Base-by-base conservation (phyloP, 92 coral and sea anemone genomes). In the Heteractis magnifica region DNA sequence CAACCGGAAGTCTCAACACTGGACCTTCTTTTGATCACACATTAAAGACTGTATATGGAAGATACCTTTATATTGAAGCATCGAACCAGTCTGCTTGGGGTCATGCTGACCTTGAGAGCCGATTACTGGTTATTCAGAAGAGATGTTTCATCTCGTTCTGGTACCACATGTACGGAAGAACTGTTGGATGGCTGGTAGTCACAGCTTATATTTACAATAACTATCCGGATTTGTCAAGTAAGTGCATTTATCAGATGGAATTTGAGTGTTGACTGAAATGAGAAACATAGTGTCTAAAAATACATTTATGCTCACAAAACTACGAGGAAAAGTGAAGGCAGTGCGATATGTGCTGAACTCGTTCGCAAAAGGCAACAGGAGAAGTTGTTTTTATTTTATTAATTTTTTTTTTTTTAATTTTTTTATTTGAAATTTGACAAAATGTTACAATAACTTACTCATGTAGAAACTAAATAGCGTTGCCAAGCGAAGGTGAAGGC, bases 41-140 rank as follows among this genome's bases (percentile, higher is more conserved):
- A 50, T 44, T 56, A 44, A 93, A 93, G 86, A 91, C 90, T 86
- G 83, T 91, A 21, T 87, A 71, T 81, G 98, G 98, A 68, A 81
- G 94, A 15, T 96, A 96, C 75, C 88, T 96, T 83, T 94, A 94
- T 82, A 91, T 96, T 34, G 98, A 96, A 53, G 85, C 72, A 7
- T 13, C 82, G 8, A 72, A 73, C 59, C 62, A 75, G 6, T 0
- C 83, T 44, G 85, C 87, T 0, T 94, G 89, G 90, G 88, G 77
- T 62, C 98, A 94, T 52, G 99, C 99, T 52, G 97, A 92, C 75
- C 86, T 96, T 79, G 98, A 96, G 74, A 96, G 99, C 80, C 90
- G 96, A 51, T 65, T 81, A 65, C 89, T 96, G 44, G 86, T 85
- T 3, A 84, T 89, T 44, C 89, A 91, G 48, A 79, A 94, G 14